Evolutionary conservation across 2,797 vertebrate species (phyloP).

Genomic region (Lophotriccus pileatus): DNA sequence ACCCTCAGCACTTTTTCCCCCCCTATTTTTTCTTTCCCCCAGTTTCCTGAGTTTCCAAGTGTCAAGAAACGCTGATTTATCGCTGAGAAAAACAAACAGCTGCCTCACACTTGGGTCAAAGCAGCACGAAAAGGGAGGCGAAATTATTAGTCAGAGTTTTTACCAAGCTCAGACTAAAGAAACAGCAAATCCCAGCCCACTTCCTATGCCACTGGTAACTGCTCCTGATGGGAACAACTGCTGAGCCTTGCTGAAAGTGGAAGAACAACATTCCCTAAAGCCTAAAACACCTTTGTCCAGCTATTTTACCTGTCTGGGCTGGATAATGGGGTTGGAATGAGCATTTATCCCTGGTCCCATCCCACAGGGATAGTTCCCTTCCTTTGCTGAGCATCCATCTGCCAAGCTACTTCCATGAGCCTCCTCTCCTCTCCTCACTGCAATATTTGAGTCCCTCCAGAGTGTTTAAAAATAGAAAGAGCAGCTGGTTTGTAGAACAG

Average conservation of each 20-base stretch:
- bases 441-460: not conserved
- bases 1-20: not conserved
- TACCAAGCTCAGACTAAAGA: not conserved
- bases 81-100: not conserved
- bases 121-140: not conserved
- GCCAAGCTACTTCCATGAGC: not conserved
- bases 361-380: not conserved
- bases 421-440: not conserved
- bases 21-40: too few species aligned
- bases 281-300: not conserved
- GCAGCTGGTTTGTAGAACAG: not conserved
- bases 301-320: not conserved
- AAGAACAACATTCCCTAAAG: constrained; percentile 32
- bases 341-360: not conserved
- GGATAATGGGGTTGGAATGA: not conserved
- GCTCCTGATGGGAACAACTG: not conserved
- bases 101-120: not conserved
- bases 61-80: not conserved
- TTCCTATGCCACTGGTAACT: not conserved
- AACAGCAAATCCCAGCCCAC: not conserved
- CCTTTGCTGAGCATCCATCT: not conserved
- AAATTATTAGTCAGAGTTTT: not conserved
- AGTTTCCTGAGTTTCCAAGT: not conserved
- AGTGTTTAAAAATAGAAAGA: not conserved
- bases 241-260: not conserved